These are phyloP conservation scores for Dolomedes plantarius DNA, from an alignment of 2,888 invertebrate genomes.

Conservation along the genomic window DNA sequence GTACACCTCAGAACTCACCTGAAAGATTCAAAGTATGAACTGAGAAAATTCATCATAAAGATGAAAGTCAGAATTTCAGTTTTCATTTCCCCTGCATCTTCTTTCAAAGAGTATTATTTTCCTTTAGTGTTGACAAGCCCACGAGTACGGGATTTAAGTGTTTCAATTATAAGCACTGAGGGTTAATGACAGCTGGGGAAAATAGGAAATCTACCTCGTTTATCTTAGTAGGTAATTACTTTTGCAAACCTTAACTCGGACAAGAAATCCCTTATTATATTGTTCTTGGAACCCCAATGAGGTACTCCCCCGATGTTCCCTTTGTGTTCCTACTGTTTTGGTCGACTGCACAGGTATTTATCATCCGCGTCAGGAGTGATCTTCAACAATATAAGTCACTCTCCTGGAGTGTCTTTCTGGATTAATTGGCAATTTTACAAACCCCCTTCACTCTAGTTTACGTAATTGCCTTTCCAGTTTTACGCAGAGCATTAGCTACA, in stretches of 20 bases:
- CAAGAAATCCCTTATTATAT: neutral
- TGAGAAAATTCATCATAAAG: no score
- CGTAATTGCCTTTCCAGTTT: neutral
- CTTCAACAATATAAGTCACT: neutral
- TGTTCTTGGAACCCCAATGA: neutral
- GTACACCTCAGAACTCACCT: no score
- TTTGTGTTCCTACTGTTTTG: neutral
- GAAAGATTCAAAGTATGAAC: no score
- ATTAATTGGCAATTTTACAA: neutral
- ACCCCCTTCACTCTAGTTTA: neutral
- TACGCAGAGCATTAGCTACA: no score
- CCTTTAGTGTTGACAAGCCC: no score
- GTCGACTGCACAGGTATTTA: constrained; percentile 1
- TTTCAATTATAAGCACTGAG: no score
- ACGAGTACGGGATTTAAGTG: no score
- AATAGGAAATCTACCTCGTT: neutral
- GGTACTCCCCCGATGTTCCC: neutral
- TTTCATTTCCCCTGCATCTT: no score
- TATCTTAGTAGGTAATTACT: neutral
- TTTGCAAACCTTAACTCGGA: neutral
- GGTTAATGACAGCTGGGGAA: neutral
- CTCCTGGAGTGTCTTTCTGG: neutral
- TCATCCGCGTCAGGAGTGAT: neutral
- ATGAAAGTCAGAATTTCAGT: no score
- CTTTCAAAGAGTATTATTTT: no score